A percentile compares a stretch with the other conserved stretches of the same genome.
Evolutionary conservation across 1,140 invertebrate species (phyloP).

Genomic region (Heliconius congener): DNA sequence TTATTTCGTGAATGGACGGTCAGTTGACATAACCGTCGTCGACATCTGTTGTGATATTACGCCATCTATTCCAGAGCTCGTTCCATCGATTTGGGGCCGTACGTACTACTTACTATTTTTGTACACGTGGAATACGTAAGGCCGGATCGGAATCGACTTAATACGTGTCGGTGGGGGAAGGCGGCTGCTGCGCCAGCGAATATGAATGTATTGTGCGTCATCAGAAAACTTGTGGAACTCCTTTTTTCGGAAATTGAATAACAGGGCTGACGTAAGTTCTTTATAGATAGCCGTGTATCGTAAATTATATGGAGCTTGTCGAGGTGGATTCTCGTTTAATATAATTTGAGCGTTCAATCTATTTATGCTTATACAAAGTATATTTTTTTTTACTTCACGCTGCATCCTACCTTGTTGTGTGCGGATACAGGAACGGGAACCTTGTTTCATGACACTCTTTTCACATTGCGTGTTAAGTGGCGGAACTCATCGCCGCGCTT

Average conservation of each 20-base stretch:
- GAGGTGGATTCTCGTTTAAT: neutral
- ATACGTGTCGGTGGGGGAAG: constrained; percentile 52
- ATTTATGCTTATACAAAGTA: neutral
- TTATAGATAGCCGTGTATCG: constrained; percentile 17
- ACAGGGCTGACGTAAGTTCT: constrained; percentile 14
- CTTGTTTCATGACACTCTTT: too few relatives aligned
- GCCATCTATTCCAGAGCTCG: constrained; percentile 62
- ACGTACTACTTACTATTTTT: constrained; percentile 62
- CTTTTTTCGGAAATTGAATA: constrained; percentile 38
- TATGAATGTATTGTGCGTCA: constrained; percentile 55
- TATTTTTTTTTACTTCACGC: too few relatives aligned
- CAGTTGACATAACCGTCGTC: constrained; percentile 77
- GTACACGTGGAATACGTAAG: constrained; percentile 66
- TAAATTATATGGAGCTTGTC: neutral
- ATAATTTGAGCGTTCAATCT: neutral
- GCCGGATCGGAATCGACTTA: constrained; percentile 58
- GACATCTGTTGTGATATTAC: constrained; percentile 79
- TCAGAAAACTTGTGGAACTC: constrained; percentile 48
- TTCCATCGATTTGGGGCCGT: constrained; percentile 58
- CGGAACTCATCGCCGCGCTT: too few relatives aligned
- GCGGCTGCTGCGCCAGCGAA: constrained; percentile 56
- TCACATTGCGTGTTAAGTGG: too few relatives aligned
- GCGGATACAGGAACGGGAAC: too few relatives aligned
- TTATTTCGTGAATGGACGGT: constrained; percentile 77
- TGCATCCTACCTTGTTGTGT: too few relatives aligned